Base-by-base conservation (phyloP, 2,113 vertebrate genomes). In the Rattus rattus region DNA sequence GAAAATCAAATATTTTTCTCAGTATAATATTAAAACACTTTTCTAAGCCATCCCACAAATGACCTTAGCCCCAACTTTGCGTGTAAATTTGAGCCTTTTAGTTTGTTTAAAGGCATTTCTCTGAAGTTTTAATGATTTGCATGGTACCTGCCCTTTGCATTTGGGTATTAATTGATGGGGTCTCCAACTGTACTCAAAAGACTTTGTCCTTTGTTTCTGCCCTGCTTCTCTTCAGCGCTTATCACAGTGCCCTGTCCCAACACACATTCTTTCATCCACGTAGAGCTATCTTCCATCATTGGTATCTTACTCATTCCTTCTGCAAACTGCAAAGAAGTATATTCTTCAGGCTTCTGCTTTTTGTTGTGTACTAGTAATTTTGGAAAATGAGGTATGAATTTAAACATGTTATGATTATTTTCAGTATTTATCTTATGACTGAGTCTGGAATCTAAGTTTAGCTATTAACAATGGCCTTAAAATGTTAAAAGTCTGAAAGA, bases 401-500 rank as follows among this genome's bases (percentile, higher is more conserved):
- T 87, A 81, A 83, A 47, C 43, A 65, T 14, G 49, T 86, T 81
- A 56, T 59, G 16, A 81, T 80, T 20, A 76, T 77, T 86, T 91
- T 86, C 26, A 39, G 5, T 61, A 61, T 88, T 92, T 94, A 67
- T 88, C 79, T 81, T 65, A 56, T 49, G 83, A 43, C 17, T 65
- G 73, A 90, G 20, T 73, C 63, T 92, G 89, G 28, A 90, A 92
- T 59, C 67, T 56, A 83, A 88, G 85, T 81, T 30, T 61, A 81
- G 76, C 8, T 77, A 28, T 80, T 70, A 85, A 39, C 72, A 47
- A 75, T 1, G 7, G 11, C 61, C n/a, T 91, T 94, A 33, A 91
- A 92, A 92, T 93, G 61, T 77, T 72, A 79, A 92, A 91, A 89
- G 39, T 7, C 19, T 26, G 16, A 63, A 63, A 26, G 59, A 59